Evolutionary conservation across 2,888 invertebrate genomes (phyloP).

Genomic region (Fragum whitleyi): DNA sequence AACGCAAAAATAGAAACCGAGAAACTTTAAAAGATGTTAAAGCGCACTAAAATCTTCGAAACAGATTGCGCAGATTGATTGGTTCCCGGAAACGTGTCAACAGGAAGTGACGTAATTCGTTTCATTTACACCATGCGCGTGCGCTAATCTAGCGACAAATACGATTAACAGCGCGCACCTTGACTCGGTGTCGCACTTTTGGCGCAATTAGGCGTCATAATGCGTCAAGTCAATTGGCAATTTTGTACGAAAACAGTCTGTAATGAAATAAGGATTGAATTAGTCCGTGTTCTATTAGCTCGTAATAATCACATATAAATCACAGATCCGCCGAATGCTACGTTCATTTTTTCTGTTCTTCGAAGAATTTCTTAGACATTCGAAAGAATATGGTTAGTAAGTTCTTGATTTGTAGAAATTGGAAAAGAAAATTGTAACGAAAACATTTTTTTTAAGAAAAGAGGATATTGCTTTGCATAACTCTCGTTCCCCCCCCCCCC

Average conservation of each 20-base stretch:
- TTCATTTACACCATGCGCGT: conserved; percentile 60
- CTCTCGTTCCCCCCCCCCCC: too few relatives aligned
- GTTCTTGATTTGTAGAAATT: too few relatives aligned
- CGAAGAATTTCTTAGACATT: too few relatives aligned
- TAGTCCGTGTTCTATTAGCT: conserved; percentile 46
- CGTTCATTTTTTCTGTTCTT: too few relatives aligned
- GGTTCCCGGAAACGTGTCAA: conserved; percentile 20
- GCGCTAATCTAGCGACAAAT: conserved; percentile 50
- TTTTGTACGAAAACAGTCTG: conserved; percentile 49
- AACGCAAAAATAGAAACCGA: conserved; percentile 23
- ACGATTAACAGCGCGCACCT: conserved; percentile 64
- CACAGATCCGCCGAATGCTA: conserved; percentile 30
- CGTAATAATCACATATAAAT: conserved; percentile 55
- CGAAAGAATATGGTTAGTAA: too few relatives aligned
- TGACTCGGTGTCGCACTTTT: conserved; percentile 50
- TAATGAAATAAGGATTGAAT: conserved; percentile 60
- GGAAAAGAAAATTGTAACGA: too few relatives aligned
- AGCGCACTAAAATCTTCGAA: conserved; percentile 42
- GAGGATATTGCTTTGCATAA: too few relatives aligned
- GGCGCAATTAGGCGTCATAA: conserved; percentile 55
- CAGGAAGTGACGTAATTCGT: conserved; percentile 52
- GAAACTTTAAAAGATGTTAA: conserved; percentile 7
- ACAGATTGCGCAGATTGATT: conserved; percentile 51
- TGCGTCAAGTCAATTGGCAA: conserved; percentile 54
- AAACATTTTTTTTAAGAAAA: too few relatives aligned